Evolutionary conservation across 2,113 vertebrate species (phyloP), one percentile per base, ranked within the genome.

Genomic region (Scatophagus argus): DNA sequence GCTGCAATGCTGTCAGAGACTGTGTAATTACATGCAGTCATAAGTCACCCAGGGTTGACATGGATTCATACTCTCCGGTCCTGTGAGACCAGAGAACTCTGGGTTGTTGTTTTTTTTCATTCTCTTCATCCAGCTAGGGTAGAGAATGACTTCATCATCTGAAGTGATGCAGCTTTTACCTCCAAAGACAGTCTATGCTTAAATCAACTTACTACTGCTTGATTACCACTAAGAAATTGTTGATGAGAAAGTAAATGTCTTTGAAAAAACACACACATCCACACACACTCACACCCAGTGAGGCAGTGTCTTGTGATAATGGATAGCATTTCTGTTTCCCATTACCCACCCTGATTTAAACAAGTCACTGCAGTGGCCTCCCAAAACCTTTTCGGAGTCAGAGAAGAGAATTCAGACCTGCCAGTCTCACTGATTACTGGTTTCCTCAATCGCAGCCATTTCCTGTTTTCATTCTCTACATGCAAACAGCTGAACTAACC

Each of bases 21-120:
- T 32, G 72, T 86, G 79, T 83, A 84, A 90, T 90, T 81, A 86
- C 81, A 31, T 36, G 27, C 27, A 69, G 76, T 77, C 80, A n/a
- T 82, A 89, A 84, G 63, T 87, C 88, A 81, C 44, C 36, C 16
- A 10, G 46, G 70, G 67, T 17, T 67, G 67, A 75, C 69, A 16
- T 56, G 29, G 67, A 63, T 51, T 87, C 74, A 44, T 73, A 17
- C 23, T 62, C 59, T 73, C 41, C 55, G 8, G 52, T 34, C 81
- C 29, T 58, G 49, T 12, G 68, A 69, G 59, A 79, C 44, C 46
- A 16, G 41, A 46, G 62, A 34, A 32, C 31, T 82, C 49, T 51
- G 60, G 49, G 1, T 64, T 79, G n/a, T n/a, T n/a, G n/a, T n/a
- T n/a, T n/a, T n/a, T n/a, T n/a, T n/a, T n/a, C n/a, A n/a, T n/a